Percentiles rank a stretch among this genome's conserved stretches.
Conservation (phyloP, 2,113 vertebrate genomes). For the Labeo catla region DNA sequence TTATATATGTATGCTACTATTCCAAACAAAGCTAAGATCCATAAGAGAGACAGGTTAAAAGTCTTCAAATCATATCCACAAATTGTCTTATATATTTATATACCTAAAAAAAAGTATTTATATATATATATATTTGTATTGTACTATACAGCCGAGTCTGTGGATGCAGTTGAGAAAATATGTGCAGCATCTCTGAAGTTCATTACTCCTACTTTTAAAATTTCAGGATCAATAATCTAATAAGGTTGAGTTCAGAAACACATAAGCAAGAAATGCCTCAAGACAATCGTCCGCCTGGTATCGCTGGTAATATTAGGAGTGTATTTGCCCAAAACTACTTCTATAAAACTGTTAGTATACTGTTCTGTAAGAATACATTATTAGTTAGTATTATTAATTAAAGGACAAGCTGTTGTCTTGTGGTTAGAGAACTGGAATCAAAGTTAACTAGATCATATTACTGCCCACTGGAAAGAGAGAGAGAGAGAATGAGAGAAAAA, state of each 20-base stretch:
- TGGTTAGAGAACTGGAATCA: background rate
- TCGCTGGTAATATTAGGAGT: background rate
- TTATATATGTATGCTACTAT: conserved; percentile 9
- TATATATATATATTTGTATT: background rate
- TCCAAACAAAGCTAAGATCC: conserved; percentile 10
- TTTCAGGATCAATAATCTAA: conserved; percentile 42
- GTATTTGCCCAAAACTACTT: background rate
- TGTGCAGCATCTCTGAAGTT: background rate
- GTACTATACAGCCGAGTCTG: background rate
- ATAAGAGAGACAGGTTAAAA: background rate
- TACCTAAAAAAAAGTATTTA: background rate
- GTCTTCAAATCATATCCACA: background rate
- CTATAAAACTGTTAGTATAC: conserved; percentile 9
- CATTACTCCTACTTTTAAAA: conserved; percentile 5
- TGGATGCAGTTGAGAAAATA: background rate
- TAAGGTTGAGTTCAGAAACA: conserved; percentile 19
- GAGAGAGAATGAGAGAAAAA: background rate
- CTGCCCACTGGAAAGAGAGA: background rate
- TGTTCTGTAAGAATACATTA: background rate
- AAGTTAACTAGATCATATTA: background rate
- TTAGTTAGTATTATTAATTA: background rate
- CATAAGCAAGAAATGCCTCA: conserved; percentile 23
- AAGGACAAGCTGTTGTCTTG: background rate
- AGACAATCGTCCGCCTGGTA: background rate
- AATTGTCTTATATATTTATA: background rate